A percentile compares a stretch with the other conserved stretches of the same genome.
Evolutionary conservation across 2,113 vertebrate species (phyloP).

Genomic region (Sardina pilchardus): DNA sequence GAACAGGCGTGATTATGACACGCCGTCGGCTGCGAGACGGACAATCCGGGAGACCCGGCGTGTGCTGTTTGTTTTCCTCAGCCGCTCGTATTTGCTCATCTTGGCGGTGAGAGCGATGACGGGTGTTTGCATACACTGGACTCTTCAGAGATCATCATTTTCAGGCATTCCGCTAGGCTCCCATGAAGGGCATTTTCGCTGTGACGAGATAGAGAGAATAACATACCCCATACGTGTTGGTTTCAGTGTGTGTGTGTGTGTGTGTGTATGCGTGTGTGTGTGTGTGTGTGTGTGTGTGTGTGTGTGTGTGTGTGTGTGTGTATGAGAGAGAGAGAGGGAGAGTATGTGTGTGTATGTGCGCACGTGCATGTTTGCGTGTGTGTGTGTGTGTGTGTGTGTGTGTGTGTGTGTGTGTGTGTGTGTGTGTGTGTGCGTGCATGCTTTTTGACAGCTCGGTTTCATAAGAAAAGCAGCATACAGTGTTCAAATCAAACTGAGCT

Average conservation of each 20-base stretch:
- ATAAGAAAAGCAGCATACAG: background rate
- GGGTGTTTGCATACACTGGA: background rate
- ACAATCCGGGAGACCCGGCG: background rate
- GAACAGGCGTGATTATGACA: background rate
- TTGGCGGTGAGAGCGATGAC: background rate
- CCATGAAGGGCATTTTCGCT: background rate
- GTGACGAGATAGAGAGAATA: background rate
- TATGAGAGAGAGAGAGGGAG: no score
- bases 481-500: background rate
- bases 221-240: background rate
- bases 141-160: background rate
- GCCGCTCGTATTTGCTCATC: background rate
- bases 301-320: background rate
- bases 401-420: background rate
- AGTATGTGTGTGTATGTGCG: background rate
- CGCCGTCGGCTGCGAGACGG: background rate
- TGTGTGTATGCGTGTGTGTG: background rate
- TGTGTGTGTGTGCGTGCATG: background rate
- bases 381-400: no score
- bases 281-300: background rate
- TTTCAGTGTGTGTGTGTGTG: background rate
- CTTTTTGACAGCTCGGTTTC: background rate
- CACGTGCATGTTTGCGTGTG: background rate
- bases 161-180: background rate
- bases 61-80: background rate